phyloP scores from a whole-genome alignment of 1,140 invertebrate genomes.

The Diorhabda carinulata region DNA sequence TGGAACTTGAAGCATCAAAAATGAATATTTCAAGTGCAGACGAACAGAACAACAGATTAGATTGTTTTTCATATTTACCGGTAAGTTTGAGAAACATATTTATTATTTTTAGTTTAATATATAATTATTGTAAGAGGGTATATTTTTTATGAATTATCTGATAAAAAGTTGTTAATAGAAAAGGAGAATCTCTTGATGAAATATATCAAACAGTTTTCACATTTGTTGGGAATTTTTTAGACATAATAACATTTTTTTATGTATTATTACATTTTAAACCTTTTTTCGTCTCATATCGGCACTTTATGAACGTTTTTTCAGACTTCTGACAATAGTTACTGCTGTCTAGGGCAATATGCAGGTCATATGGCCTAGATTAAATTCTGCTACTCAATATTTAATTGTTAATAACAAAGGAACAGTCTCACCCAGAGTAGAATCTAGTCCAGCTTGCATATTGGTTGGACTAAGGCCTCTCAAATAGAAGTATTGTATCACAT shows the following conservation, averaged over 20 bases:
- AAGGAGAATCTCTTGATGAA: neutral
- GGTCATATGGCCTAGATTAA: no score
- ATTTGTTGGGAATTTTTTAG: neutral
- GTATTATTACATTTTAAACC: neutral
- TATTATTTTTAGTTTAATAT: conserved; percentile 32
- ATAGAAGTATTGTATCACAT: no score
- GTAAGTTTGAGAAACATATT: conserved; percentile 29
- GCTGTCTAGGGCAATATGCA: no score
- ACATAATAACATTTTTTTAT: neutral
- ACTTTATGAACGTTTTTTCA: no score
- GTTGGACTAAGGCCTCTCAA: no score
- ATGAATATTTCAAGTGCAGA: conserved; percentile 1
- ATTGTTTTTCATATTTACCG: conserved; percentile 47
- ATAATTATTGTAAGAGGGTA: neutral
- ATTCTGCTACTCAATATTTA: no score
- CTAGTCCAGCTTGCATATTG: no score
- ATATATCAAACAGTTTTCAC: neutral
- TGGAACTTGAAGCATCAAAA: neutral
- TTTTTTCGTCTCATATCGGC: no score
- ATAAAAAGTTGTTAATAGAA: neutral
- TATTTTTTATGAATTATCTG: neutral
- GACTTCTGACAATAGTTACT: no score
- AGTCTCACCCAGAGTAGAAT: no score
- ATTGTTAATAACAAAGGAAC: no score
- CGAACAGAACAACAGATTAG: conserved; percentile 6